phyloP scores from a whole-genome alignment of 2,888 invertebrate genomes.

The Phragmatobia fuliginosa region DNA sequence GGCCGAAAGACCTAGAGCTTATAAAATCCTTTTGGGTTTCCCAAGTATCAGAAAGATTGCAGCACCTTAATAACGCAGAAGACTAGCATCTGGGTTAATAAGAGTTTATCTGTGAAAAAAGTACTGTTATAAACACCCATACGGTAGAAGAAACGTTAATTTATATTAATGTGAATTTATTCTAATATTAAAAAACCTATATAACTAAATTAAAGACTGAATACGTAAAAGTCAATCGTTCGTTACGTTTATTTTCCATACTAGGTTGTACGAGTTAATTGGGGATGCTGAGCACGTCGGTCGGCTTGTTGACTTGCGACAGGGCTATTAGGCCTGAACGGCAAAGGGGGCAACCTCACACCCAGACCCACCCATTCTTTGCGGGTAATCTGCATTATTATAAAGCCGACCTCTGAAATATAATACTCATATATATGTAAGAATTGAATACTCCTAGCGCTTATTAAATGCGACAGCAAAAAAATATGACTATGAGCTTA shows the following conservation, averaged over 20 bases:
- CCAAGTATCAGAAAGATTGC: too few species aligned
- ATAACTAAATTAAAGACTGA: constrained; percentile 34
- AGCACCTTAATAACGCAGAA: too few species aligned
- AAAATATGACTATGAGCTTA: constrained; percentile 29
- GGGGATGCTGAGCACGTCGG: constrained; percentile 73
- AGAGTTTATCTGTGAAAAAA: too few species aligned
- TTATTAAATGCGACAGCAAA: constrained; percentile 23
- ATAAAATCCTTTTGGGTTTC: too few species aligned
- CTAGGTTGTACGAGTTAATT: constrained; percentile 71
- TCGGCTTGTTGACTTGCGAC: constrained; percentile 76
- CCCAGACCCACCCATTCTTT: constrained; percentile 60
- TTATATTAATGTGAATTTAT: too few species aligned
- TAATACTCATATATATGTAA: constrained; percentile 21
- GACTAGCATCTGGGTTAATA: too few species aligned
- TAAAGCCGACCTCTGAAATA: constrained; percentile 45
- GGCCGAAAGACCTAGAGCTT: too few species aligned
- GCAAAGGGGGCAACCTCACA: constrained; percentile 47
- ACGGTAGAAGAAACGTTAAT: too few species aligned
- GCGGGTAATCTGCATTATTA: constrained; percentile 64
- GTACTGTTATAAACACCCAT: too few species aligned
- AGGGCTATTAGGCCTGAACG: constrained; percentile 70
- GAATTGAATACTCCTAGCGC: constrained; percentile 11
- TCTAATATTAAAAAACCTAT: neutral
- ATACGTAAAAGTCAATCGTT: constrained; percentile 58
- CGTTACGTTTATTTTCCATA: constrained; percentile 69